Evolutionary conservation across 2,797 vertebrate genomes (phyloP), one percentile per base, ranked within the genome.

Genomic region (Sebastes iracundus): DNA sequence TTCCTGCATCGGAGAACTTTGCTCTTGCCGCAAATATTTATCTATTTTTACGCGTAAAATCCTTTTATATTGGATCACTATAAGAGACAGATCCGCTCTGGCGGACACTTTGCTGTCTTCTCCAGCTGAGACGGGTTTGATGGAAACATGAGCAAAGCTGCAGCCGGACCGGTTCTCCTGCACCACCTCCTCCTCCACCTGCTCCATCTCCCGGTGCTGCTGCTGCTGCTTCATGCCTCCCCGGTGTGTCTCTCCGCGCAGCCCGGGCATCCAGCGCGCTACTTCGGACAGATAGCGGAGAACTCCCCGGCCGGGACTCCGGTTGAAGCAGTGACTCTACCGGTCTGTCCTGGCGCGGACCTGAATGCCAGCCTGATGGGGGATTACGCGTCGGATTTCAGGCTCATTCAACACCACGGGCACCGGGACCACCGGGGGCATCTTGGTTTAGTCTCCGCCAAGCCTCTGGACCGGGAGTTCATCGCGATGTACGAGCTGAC

Each of bases 381-480:
- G 32, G 83, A 93, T 14, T 87, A 92, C 72, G 91, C 94, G 0
- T 88, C 88, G 5, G 88, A 94, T 80, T 96, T 96, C 65, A 61
- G 84, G 20, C 81, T 95, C 9, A 75, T 93, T 55, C 85, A 82
- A 53, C 23, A 73, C 28, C 79, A 61, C 7, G 79, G 85, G 11
- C 69, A 84, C 33, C 92, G 75, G 68, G 27, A 74, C 11, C 74
- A 70, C 33, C 42, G 49, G 16, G 76, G 58, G 4, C 69, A 88
- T 28, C 87, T 96, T 63, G 80, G 89, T 28, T 65, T 96, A 82
- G 90, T 94, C 76, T 96, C 95, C 18, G 62, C 92, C 2, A 93
- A 91, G 93, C 77, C 83, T 66, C 91, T 96, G 89, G 95, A 96
- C 87, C 85, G 95, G 72, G 95, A 95, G 87, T 89, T 90, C 27